Base-by-base conservation (phyloP, 2,888 invertebrate genomes). In the Mactromeris polynyma region DNA sequence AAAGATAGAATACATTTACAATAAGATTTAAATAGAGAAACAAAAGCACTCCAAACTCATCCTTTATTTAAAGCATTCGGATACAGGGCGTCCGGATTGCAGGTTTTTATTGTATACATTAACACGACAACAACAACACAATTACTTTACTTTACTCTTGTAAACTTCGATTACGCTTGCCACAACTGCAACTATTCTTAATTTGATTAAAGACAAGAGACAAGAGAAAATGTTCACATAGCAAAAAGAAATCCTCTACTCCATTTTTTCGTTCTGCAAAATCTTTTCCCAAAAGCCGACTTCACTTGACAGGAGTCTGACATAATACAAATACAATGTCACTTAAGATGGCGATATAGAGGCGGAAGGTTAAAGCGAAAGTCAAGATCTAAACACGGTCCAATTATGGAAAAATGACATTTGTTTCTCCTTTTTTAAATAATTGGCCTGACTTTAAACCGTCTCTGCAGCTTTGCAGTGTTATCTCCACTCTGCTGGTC, bases 401-500 rank as follows among this genome's bases (percentile, higher is more conserved):
- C 83, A 83, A 86, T 81, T 83, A 83, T 83, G 46, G 83, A 77
- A 81, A 81, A 77, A 40, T 86, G 86, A 82, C 86, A 86, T 78
- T 64, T 46, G 79, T 69, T 78, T 79, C 73, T 51, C 84, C 54
- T 38, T 46, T 69, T 81, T 88, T 82, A 85, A 88, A 88, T 85
- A 85, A 81, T 85, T 51, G 73, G 40, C 87, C 81, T 90, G 90
- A 82, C 81, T 82, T 38, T 84, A 87, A 86, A 86, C 73, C 87
- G 83, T 82, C 79, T 80, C 73, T 31, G 40, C 78, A 83, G 91
- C 86, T 89, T 91, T 91, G 87, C 81, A 58, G 19, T 31, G 81
- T 88, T 91, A 91, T 91, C 91, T 87, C 42, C 40, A 69, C 69
- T 26, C 14, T 51, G 86, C 81, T 73, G 80, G 86, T 64, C 69